phyloP scores from a whole-genome alignment of 2,113 vertebrate genomes.

The Picathartes gymnocephalus region DNA sequence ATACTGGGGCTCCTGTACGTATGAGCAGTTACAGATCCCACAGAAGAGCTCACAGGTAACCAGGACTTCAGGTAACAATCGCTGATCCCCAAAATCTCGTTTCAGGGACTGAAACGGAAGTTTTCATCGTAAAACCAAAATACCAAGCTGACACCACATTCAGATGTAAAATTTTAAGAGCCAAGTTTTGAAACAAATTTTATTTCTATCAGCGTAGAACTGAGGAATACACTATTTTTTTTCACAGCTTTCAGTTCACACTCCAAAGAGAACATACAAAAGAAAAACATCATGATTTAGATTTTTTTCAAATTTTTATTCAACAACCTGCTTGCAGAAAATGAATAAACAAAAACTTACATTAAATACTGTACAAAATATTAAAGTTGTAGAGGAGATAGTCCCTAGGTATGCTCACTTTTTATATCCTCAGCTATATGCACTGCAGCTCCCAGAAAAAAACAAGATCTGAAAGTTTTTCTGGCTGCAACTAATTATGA shows the following conservation, averaged over 20 bases:
- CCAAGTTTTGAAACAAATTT: neutral
- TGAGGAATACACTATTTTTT: neutral
- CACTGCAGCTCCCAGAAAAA: neutral
- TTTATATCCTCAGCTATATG: neutral
- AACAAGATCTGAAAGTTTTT: neutral
- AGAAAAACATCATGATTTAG: neutral
- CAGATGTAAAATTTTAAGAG: neutral
- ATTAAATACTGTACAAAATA: conserved; percentile 27
- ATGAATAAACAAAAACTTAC: neutral
- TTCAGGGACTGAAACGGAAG: neutral
- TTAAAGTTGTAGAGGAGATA: neutral
- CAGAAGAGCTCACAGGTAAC: neutral
- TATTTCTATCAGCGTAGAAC: neutral
- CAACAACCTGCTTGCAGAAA: neutral
- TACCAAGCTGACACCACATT: neutral
- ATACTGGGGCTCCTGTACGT: rapidly evolving
- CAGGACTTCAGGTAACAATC: neutral
- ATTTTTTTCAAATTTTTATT: neutral
- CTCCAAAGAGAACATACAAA: neutral
- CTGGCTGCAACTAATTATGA: neutral
- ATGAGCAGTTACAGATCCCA: neutral
- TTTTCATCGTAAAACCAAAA: neutral
- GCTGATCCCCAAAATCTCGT: neutral
- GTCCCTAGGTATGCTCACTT: neutral
- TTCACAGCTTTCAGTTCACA: neutral